These are phyloP conservation scores for Toxonevra muliebris DNA, from an alignment of 2,888 invertebrate genomes.

Conservation along the genomic window DNA sequence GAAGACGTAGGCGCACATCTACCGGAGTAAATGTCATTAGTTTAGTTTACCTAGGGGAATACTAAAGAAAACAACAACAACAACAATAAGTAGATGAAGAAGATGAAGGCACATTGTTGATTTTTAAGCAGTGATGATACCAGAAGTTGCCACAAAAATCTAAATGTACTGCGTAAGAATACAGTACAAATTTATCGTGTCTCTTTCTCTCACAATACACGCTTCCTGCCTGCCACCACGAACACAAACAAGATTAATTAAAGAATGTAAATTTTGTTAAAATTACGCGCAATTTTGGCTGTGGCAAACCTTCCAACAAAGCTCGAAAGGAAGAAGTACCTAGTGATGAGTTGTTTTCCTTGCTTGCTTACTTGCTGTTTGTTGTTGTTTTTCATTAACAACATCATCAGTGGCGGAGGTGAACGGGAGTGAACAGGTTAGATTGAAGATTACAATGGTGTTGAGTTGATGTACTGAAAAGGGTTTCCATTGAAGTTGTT, in stretches of 20 bases:
- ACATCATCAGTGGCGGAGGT: too few species aligned
- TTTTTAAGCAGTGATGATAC: not conserved
- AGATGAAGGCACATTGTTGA: not conserved
- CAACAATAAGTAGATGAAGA: too few species aligned
- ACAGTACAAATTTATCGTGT: not conserved
- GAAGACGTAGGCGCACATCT: not conserved
- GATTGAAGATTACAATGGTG: too few species aligned
- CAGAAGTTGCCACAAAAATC: not conserved
- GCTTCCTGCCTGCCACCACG: slow-evolving; percentile 37
- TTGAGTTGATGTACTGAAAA: too few species aligned
- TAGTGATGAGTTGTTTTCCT: slow-evolving; percentile 49
- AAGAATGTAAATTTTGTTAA: slow-evolving; percentile 60
- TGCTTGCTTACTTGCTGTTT: slow-evolving; percentile 12
- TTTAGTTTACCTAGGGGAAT: slow-evolving; percentile 21
- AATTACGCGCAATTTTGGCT: slow-evolving; percentile 46
- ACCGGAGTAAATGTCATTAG: slow-evolving; percentile 20
- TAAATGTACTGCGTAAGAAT: not conserved
- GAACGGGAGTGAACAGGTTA: too few species aligned
- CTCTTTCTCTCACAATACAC: too few species aligned
- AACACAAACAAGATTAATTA: slow-evolving; percentile 60
- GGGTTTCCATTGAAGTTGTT: too few species aligned
- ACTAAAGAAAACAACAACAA: not conserved
- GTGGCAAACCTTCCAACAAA: not conserved
- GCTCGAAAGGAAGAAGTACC: slow-evolving; percentile 16
- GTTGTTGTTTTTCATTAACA: too few species aligned